These are phyloP conservation scores for Globodera rostochiensis DNA, from an alignment of 1,140 invertebrate genomes.

Conservation along the genomic window DNA sequence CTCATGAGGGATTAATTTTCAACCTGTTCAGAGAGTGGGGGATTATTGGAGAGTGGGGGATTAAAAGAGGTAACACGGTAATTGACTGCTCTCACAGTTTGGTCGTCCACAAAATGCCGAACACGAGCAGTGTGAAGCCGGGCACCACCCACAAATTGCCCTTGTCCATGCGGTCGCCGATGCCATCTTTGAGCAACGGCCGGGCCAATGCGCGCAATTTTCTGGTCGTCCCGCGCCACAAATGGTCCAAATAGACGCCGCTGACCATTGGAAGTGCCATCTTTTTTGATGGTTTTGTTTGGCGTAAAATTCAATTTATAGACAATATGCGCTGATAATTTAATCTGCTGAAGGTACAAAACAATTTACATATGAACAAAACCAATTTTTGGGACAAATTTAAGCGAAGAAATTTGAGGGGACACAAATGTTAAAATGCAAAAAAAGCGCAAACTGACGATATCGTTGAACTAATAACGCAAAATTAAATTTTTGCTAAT, in stretches of 20 bases:
- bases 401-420: too few relatives aligned
- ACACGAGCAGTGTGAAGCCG: constrained; percentile 40
- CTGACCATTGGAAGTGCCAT: constrained; percentile 83
- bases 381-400: too few relatives aligned
- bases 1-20: too few relatives aligned
- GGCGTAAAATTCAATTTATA: background rate
- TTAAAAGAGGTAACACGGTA: too few relatives aligned
- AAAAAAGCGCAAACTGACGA: too few relatives aligned
- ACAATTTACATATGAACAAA: background rate
- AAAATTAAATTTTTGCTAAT: background rate
- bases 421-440: too few relatives aligned
- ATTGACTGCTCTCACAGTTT: constrained; percentile 32
- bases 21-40: too few relatives aligned
- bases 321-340: background rate
- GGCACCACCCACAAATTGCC: constrained; percentile 44
- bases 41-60: too few relatives aligned
- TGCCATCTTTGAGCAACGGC: constrained; percentile 42
- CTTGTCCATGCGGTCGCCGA: constrained; percentile 44
- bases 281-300: constrained; percentile 69
- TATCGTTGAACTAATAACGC: background rate
- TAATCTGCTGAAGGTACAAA: background rate
- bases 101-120: constrained; percentile 40
- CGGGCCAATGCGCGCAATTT: constrained; percentile 30
- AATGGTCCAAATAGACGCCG: constrained; percentile 72
- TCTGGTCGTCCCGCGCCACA: constrained; percentile 22